phyloP scores from a whole-genome alignment of 2,113 vertebrate genomes.

The Tenrec ecaudatus region DNA sequence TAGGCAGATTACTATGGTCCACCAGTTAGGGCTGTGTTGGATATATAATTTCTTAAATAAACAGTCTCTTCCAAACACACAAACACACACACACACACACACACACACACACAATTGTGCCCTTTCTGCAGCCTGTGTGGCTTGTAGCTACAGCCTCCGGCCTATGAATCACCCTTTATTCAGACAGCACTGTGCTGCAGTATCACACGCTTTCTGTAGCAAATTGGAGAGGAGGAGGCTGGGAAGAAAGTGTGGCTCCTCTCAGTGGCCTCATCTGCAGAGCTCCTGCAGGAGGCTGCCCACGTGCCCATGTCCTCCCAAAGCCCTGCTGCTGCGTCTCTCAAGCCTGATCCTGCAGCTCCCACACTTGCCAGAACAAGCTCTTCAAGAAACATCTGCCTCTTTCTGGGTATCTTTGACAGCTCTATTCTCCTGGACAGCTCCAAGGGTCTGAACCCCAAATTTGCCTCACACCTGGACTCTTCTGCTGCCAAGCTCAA shows the following conservation, averaged over 20 bases:
- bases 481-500: not conserved
- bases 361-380: slow-evolving; percentile 8
- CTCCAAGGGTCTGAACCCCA: slow-evolving; percentile 21
- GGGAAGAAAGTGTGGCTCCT: slow-evolving; percentile 46
- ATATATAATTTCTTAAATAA: slow-evolving; percentile 24
- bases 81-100: not conserved
- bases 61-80: slow-evolving; percentile 16
- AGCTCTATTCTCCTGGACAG: slow-evolving; percentile 53
- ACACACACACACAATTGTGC: not conserved
- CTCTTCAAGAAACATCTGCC: slow-evolving; percentile 56
- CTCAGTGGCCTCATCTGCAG: slow-evolving; percentile 19
- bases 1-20: slow-evolving; percentile 45
- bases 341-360: slow-evolving; percentile 69
- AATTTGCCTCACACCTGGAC: slow-evolving; percentile 34
- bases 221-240: slow-evolving; percentile 31
- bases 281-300: slow-evolving; percentile 49
- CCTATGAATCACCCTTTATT: slow-evolving; percentile 49
- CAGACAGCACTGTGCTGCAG: not conserved
- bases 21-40: slow-evolving; percentile 9
- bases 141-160: not conserved
- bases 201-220: not conserved
- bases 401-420: slow-evolving; percentile 50
- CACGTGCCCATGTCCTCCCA: slow-evolving; percentile 63
- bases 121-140: not conserved
- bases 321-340: slow-evolving; percentile 53